Percentiles rank a stretch among this genome's conserved stretches.
phyloP scores from a whole-genome alignment of 2,888 invertebrate species.

The Papilio elwesi region DNA sequence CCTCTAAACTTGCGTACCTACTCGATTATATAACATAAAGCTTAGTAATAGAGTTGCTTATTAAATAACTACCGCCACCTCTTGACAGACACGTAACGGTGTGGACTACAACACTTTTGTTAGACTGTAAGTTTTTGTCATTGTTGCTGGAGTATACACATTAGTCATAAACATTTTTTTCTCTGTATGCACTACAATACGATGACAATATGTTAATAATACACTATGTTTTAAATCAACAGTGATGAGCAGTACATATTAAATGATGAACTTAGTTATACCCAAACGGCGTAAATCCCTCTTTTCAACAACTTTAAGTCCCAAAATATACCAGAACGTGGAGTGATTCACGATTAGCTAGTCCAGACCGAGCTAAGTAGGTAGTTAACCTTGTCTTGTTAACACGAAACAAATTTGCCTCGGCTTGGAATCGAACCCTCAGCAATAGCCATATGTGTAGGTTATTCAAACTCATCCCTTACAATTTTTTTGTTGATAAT shows the following conservation, averaged over 20 bases:
- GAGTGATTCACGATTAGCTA: too few species aligned
- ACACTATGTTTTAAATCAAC: slow-evolving; percentile 5
- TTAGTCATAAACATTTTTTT: slow-evolving; percentile 64
- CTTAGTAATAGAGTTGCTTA: slow-evolving; percentile 41
- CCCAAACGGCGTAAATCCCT: too few species aligned
- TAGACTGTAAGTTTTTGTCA: slow-evolving; percentile 78
- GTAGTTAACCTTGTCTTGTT: too few species aligned
- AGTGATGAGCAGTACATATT: slow-evolving; percentile 14
- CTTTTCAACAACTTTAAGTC: too few species aligned
- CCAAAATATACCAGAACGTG: too few species aligned
- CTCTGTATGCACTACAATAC: slow-evolving; percentile 41
- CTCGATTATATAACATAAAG: slow-evolving; percentile 50
- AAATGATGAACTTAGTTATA: not conserved
- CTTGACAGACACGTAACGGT: slow-evolving; percentile 73
- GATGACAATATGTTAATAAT: slow-evolving; percentile 1
- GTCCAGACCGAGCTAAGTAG: too few species aligned
- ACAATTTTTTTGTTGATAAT: too few species aligned
- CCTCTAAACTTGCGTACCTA: slow-evolving; percentile 45
- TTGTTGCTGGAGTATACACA: slow-evolving; percentile 67
- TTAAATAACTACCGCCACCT: slow-evolving; percentile 45
- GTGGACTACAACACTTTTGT: slow-evolving; percentile 80
- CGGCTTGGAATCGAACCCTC: too few species aligned
- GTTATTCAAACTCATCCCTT: too few species aligned
- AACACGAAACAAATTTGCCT: too few species aligned
- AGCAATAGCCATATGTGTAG: too few species aligned